Evolutionary conservation across 2,113 vertebrate species (phyloP), one percentile per base, ranked within the genome.

Genomic region (Semicossyphus pulcher): DNA sequence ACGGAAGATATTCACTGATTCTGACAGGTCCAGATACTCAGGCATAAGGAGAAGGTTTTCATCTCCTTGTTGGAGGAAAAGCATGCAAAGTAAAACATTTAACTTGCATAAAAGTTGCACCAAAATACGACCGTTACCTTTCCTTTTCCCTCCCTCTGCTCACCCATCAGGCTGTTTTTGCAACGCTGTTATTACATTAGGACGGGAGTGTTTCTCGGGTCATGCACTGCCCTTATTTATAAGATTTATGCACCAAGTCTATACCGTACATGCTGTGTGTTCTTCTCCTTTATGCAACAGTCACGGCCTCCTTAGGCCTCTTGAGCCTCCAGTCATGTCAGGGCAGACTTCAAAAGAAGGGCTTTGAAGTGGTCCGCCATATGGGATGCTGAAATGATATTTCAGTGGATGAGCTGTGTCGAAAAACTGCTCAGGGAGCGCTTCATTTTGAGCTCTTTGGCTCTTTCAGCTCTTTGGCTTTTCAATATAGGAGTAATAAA

Each of bases 281-380:
- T 68, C n/a, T 73, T 68, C n/a, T 23, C 5, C 47, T 52, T 14
- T 57, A 32, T 44, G 54, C 16, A 53, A 15, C 67, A 20, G 21
- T 18, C 10, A 78, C 41, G 29, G 53, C 53, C 61, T 76, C 81
- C 76, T 74, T 51, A 59, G 53, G 65, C 72, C 75, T 25, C 25
- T 37, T 6, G 23, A 76, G 77, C 56, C 58, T 37, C 47, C 21
- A 15, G 63, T 45, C 78, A 12, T 64, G 72, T 84, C 58, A 56
- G 68, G 66, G 58, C 77, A 61, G 61, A 73, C 79, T 76, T 86
- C 83, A 88, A 80, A 90, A 65, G 81, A 10, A 23, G 26, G 16
- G 9, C 76, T 90, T 84, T 77, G 80, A 86, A 72, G 81, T 64
- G 12, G 18, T 51, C 45, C 45, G 34, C 78, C 78, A 85, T 84